Evolutionary conservation across 2,888 invertebrate species (phyloP).

Genomic region (Phaonia tiefii): DNA sequence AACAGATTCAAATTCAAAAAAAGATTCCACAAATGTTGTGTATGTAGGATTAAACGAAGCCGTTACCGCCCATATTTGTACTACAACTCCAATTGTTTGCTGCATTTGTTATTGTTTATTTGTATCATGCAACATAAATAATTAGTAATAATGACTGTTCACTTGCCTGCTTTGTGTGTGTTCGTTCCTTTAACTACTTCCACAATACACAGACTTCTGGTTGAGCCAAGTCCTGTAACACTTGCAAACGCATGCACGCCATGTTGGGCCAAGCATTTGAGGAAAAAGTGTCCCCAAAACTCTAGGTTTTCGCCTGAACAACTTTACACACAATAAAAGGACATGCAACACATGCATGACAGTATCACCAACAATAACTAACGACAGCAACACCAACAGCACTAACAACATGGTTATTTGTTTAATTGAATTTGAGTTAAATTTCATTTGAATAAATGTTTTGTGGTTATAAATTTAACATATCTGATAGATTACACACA

Average conservation of each 20-base stretch:
- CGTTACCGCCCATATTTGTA: slow-evolving; percentile 3
- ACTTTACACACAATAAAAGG: background rate
- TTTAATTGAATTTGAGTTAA: slow-evolving; percentile 66
- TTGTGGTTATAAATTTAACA: slow-evolving; percentile 63
- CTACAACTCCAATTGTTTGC: background rate
- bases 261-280: background rate
- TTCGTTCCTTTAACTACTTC: background rate
- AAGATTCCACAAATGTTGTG: too few species aligned
- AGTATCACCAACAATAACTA: background rate
- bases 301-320: background rate
- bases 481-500: slow-evolving; percentile 56
- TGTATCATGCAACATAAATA: slow-evolving; percentile 54
- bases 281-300: too few species aligned
- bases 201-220: background rate
- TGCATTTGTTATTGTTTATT: slow-evolving; percentile 43
- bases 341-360: background rate
- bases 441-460: slow-evolving; percentile 64
- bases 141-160: slow-evolving; percentile 58
- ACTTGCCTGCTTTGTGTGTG: background rate
- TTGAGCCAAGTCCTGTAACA: background rate
- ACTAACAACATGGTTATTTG: slow-evolving; percentile 28
- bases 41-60: background rate
- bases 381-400: slow-evolving; percentile 26
- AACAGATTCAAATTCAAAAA: too few species aligned
- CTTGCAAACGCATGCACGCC: slow-evolving; percentile 11